Conservation (phyloP, 2,797 vertebrate genomes). For the Aphelocoma californica region DNA sequence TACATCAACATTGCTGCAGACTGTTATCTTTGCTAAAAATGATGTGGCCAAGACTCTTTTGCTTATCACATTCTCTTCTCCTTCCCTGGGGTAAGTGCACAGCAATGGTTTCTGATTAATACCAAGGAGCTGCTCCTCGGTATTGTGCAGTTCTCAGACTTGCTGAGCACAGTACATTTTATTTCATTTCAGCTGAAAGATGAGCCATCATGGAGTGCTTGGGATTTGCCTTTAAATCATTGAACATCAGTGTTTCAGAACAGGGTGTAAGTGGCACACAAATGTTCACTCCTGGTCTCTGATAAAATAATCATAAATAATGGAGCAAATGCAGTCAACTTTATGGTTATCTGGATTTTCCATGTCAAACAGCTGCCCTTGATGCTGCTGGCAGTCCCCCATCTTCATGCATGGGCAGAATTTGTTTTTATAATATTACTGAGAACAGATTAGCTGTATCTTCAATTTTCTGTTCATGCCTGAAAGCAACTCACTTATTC, state of each 20-base stretch:
- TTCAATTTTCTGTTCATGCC: not conserved
- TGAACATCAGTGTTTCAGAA: not conserved
- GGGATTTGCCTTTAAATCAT: not conserved
- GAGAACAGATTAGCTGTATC: not conserved
- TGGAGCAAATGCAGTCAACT: not conserved
- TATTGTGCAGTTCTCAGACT: not conserved
- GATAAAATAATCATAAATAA: not conserved
- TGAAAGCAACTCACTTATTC: not conserved
- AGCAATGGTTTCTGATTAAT: slow-evolving; percentile 28
- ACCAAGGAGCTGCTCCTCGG: not conserved
- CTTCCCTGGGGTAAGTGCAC: not conserved
- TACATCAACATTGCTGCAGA: not conserved
- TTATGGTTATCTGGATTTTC: not conserved
- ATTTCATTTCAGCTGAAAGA: slow-evolving; percentile 32
- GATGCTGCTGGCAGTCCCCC: not conserved
- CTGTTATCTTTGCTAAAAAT: slow-evolving; percentile 1
- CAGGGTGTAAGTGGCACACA: not conserved
- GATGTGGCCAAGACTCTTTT: not conserved
- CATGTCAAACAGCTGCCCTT: not conserved
- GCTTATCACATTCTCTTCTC: not conserved
- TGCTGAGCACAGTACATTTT: slow-evolving; percentile 13
- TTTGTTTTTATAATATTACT: not conserved
- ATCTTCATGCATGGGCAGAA: not conserved
- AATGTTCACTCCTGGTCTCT: not conserved
- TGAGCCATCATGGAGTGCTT: not conserved